Conservation (phyloP, 2,888 invertebrate species). For the Exocentrus adspersus region DNA sequence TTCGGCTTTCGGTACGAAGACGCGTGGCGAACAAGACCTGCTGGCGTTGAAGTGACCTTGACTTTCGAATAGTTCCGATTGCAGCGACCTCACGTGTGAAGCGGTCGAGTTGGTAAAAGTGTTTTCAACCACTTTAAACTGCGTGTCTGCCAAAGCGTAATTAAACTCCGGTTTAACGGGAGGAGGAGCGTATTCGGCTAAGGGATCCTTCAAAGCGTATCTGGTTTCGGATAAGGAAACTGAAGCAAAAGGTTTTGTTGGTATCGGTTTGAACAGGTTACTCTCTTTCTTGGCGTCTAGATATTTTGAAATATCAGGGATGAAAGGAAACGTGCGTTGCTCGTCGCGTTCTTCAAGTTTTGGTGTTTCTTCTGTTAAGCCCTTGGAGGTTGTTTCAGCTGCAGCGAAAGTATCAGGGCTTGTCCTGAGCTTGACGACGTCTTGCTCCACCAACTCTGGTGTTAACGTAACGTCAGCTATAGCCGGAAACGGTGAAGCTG, state of each 20-base stretch:
- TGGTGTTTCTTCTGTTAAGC: slow-evolving; percentile 18
- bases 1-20: slow-evolving; percentile 54
- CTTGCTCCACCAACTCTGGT: slow-evolving; percentile 56
- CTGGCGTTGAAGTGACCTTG: slow-evolving; percentile 61
- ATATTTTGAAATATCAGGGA: slow-evolving; percentile 52
- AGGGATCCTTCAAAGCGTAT: slow-evolving; percentile 46
- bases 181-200: slow-evolving; percentile 33
- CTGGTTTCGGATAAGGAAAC: slow-evolving; percentile 50
- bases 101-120: slow-evolving; percentile 44
- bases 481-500: slow-evolving; percentile 55
- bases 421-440: slow-evolving; percentile 52
- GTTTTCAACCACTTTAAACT: slow-evolving; percentile 51
- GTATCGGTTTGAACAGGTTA: slow-evolving; percentile 47
- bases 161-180: slow-evolving; percentile 54
- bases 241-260: slow-evolving; percentile 42
- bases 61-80: slow-evolving; percentile 60
- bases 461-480: slow-evolving; percentile 56
- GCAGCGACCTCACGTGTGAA: slow-evolving; percentile 51
- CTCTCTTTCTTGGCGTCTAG: slow-evolving; percentile 46
- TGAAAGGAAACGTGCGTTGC: slow-evolving; percentile 50
- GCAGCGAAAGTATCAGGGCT: slow-evolving; percentile 46
- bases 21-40: slow-evolving; percentile 55
- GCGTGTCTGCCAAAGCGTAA: slow-evolving; percentile 52
- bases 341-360: background rate
- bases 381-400: slow-evolving; percentile 12